Percentiles rank a stretch among this genome's conserved stretches.
Evolutionary conservation across 2,888 invertebrate genomes (phyloP).

Genomic region (Eilema caniola): DNA sequence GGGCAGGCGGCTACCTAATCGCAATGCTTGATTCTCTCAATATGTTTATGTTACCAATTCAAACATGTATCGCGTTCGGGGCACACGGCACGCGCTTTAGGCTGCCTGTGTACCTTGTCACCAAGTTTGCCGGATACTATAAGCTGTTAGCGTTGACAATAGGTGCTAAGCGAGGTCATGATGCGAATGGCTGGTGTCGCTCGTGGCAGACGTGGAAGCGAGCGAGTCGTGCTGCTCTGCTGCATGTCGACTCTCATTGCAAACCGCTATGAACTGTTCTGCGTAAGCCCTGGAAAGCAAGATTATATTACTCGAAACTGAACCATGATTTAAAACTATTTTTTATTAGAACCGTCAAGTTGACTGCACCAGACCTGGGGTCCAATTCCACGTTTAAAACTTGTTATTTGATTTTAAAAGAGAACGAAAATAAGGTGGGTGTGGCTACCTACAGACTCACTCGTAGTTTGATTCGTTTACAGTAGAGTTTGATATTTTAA

Average conservation of each 20-base stretch:
- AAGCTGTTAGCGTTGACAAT: not conserved
- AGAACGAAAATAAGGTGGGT: not conserved
- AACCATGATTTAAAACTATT: not conserved
- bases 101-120: too few species aligned
- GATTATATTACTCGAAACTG: not conserved
- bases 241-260: slow-evolving; percentile 85
- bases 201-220: slow-evolving; percentile 70
- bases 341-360: not conserved
- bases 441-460: not conserved
- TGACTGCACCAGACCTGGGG: not conserved
- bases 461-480: too few species aligned
- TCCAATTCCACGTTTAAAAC: not conserved
- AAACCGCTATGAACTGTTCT: slow-evolving; percentile 89
- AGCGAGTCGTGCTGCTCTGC: slow-evolving; percentile 81
- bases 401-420: not conserved
- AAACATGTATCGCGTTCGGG: too few species aligned
- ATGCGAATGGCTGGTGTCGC: slow-evolving; percentile 64
- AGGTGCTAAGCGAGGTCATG: slow-evolving; percentile 37
- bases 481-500: too few species aligned
- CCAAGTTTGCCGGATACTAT: too few species aligned
- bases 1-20: too few species aligned
- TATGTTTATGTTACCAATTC: too few species aligned
- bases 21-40: too few species aligned
- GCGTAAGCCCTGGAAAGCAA: slow-evolving; percentile 85
- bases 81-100: too few species aligned